Base-by-base conservation (phyloP, 2,113 vertebrate species). In the Panurus biarmicus region DNA sequence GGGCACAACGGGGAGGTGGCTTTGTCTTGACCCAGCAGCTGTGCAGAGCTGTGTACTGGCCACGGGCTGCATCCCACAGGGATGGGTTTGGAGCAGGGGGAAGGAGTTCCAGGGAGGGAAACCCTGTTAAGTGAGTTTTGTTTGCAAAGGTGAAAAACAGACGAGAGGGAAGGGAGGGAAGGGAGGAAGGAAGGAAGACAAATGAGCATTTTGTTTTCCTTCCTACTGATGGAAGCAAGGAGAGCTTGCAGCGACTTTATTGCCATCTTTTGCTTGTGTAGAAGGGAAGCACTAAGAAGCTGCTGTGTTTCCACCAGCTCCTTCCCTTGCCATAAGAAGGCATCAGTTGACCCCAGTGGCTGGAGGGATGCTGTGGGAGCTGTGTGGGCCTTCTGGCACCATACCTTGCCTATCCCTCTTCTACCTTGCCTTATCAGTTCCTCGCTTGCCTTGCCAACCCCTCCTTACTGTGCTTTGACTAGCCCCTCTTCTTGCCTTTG, bases 1-100 rank as follows among this genome's bases (percentile, higher is more conserved):
- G 79, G 61, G 42, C 47, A 70, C 4, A 2, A 7, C 0, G 7
- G 22, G 10, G 23, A 87, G 6, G 19, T 72, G 75, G 66, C 36
- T 90, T 65, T 79, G 26, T 4, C 40, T 23, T 23, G 23, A 20
- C 61, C n/a, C 57, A 13, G 4, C 25, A 58, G 31, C 70, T n/a
- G 22, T 67, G 53, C 45, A 50, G 38, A 74, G 45, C 53, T 1
- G 1, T 1, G 8, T 29, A 25, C 23, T 3, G 1, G 42, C 35
- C 57, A 45, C 0, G 0, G 0, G 0, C 53, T 3, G 1, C 24
- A 54, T 44, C 36, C 16, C 25, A 6, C 36, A 20, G 36, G 40
- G 47, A 15, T 0, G 12, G 65, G 19, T 67, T 75, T 54, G 75
- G 42, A 85, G 57, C 19, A 31, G 11, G 24, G 7, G 21, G 26